These are phyloP conservation scores for Acleris cristana DNA, from an alignment of 2,888 invertebrate species.

Conservation along the genomic window DNA sequence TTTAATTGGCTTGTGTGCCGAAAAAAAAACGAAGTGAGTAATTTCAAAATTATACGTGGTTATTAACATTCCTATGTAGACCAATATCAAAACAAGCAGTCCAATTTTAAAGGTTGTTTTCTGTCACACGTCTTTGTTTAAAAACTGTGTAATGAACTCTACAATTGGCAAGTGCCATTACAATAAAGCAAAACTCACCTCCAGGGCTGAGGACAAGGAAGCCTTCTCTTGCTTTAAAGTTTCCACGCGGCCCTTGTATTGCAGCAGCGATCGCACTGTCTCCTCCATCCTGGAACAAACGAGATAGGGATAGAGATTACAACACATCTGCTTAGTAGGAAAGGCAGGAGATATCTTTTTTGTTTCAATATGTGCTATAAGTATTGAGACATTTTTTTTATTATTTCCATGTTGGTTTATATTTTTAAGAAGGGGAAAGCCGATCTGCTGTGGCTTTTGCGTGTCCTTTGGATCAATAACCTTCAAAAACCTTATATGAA, in stretches of 20 bases:
- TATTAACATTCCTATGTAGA: no score
- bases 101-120: no score
- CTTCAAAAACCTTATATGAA: no score
- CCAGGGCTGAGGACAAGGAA: slow-evolving; percentile 87
- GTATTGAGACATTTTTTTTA: neutral
- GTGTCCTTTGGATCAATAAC: no score
- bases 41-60: no score
- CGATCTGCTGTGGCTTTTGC: no score
- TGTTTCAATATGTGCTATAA: no score
- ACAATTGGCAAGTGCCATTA: neutral
- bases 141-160: neutral
- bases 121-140: neutral
- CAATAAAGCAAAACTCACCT: slow-evolving; percentile 75
- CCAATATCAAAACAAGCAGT: no score
- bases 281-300: slow-evolving; percentile 89
- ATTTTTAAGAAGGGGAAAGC: no score
- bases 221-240: slow-evolving; percentile 90
- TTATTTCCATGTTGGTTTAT: neutral
- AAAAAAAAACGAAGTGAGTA: no score
- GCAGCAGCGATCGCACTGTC: slow-evolving; percentile 88
- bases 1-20: no score
- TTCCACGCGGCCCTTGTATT: slow-evolving; percentile 89
- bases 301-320: neutral
- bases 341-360: no score
- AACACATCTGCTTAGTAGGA: neutral